phyloP scores from a whole-genome alignment of 2,797 vertebrate genomes.

The Hemibagrus guttatus region DNA sequence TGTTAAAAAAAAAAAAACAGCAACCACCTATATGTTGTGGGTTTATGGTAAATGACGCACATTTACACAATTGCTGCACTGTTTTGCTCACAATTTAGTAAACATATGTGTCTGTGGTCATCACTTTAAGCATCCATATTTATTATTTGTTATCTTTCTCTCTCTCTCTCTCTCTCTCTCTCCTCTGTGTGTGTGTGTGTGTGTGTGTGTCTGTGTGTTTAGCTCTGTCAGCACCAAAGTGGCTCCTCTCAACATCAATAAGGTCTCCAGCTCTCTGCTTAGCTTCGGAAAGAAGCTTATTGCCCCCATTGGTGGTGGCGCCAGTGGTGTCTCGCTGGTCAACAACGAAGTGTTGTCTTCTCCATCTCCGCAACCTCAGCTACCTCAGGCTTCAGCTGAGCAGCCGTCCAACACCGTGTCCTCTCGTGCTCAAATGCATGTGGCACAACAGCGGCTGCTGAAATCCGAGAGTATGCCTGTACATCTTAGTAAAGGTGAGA shows the following conservation, averaged over 20 bases:
- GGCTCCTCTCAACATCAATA: constrained; percentile 93
- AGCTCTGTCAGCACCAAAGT: constrained; percentile 71
- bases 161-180: constrained; percentile 23
- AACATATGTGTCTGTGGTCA: neutral
- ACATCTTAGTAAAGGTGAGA: constrained; percentile 91
- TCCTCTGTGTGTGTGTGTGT: too few relatives aligned
- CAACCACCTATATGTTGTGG: neutral
- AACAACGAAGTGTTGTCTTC: constrained; percentile 70
- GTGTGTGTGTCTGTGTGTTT: too few relatives aligned
- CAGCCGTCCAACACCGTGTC: constrained; percentile 55
- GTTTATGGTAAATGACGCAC: neutral
- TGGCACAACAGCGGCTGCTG: constrained; percentile 81
- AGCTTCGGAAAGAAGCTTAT: constrained; percentile 96
- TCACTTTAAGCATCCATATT: neutral
- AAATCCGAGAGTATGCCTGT: constrained; percentile 98
- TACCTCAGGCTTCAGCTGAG: constrained; percentile 61
- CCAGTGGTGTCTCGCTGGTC: constrained; percentile 68
- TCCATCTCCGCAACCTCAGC: constrained; percentile 42
- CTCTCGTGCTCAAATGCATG: constrained; percentile 38
- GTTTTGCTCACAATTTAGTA: neutral
- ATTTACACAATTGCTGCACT: too few relatives aligned
- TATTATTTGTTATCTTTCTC: too few relatives aligned
- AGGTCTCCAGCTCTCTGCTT: constrained; percentile 94
- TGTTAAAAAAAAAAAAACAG: neutral
- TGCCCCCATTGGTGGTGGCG: constrained; percentile 76